These are phyloP conservation scores for Ecliptopera silaceata DNA, from an alignment of 2,888 invertebrate species.

Conservation along the genomic window DNA sequence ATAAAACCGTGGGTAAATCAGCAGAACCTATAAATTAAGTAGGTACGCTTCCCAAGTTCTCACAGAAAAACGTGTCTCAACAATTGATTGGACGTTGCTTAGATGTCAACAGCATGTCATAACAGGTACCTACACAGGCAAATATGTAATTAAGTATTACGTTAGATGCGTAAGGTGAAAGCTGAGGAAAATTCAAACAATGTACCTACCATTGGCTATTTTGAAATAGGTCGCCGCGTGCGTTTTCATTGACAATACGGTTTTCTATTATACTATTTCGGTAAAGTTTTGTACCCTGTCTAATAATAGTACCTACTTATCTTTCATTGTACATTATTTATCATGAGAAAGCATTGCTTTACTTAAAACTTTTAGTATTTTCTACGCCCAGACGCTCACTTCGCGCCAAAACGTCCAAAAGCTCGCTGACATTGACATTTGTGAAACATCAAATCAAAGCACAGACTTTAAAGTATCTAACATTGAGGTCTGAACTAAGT, in stretches of 20 bases:
- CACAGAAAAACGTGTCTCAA: slow-evolving; percentile 35
- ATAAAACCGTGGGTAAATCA: slow-evolving; percentile 31
- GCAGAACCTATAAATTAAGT: slow-evolving; percentile 26
- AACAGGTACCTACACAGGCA: slow-evolving; percentile 32
- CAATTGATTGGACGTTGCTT: slow-evolving; percentile 38
- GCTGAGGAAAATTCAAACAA: slow-evolving; percentile 57
- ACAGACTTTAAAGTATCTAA: too few species aligned
- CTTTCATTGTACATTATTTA: too few species aligned
- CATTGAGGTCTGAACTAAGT: too few species aligned
- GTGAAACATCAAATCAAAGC: too few species aligned
- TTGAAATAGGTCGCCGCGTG: slow-evolving; percentile 50
- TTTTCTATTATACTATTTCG: too few species aligned
- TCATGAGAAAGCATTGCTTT: too few species aligned
- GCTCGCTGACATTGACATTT: too few species aligned
- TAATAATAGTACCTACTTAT: too few species aligned
- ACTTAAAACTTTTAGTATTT: too few species aligned
- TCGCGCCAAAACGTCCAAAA: too few species aligned
- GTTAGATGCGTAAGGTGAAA: slow-evolving; percentile 54
- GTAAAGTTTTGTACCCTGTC: too few species aligned
- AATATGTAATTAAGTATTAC: slow-evolving; percentile 53
- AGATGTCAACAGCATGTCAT: slow-evolving; percentile 47
- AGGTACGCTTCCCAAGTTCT: slow-evolving; percentile 23
- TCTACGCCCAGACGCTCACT: too few species aligned
- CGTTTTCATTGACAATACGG: slow-evolving; percentile 26
- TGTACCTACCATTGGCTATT: slow-evolving; percentile 51